Percentiles rank a stretch among this genome's conserved stretches.
Evolutionary conservation across 2,888 invertebrate genomes (phyloP).

Genomic region (Conchocele bisecta): DNA sequence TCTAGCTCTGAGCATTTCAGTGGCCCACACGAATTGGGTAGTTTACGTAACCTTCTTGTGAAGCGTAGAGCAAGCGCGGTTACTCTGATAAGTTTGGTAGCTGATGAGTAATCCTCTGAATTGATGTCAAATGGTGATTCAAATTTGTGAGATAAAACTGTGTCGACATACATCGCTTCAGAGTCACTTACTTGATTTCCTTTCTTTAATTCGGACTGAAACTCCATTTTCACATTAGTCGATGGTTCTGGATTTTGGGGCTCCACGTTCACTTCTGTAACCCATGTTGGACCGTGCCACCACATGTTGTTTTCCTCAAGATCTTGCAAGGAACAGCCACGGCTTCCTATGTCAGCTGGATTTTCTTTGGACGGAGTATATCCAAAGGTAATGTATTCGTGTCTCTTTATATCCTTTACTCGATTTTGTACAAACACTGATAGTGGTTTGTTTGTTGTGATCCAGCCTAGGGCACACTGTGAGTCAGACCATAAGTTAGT

Average conservation of each 20-base stretch:
- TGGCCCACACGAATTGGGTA: neutral
- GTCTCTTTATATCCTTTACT: too few relatives aligned
- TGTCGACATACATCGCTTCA: too few relatives aligned
- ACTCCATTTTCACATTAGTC: neutral
- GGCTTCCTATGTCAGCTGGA: slow-evolving; percentile 1
- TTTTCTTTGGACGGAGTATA: slow-evolving; percentile 6
- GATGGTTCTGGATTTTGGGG: neutral
- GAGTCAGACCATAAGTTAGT: slow-evolving; percentile 8
- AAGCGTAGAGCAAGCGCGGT: slow-evolving; percentile 8
- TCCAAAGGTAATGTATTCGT: neutral
- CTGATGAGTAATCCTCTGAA: neutral
- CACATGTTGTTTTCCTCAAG: neutral
- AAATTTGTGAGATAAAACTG: too few relatives aligned
- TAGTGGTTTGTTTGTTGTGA: neutral
- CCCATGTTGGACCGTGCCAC: slow-evolving; percentile 8
- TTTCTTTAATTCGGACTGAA: neutral
- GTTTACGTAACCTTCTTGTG: neutral
- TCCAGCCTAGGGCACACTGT: slow-evolving; percentile 3
- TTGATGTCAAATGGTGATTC: neutral
- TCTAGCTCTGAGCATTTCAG: neutral
- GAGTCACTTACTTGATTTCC: neutral
- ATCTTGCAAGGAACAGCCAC: neutral
- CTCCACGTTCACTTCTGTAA: neutral
- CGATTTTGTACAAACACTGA: too few relatives aligned
- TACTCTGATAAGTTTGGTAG: slow-evolving; percentile 1